phyloP scores from a whole-genome alignment of 2,888 invertebrate genomes.

The Euproctis similis region DNA sequence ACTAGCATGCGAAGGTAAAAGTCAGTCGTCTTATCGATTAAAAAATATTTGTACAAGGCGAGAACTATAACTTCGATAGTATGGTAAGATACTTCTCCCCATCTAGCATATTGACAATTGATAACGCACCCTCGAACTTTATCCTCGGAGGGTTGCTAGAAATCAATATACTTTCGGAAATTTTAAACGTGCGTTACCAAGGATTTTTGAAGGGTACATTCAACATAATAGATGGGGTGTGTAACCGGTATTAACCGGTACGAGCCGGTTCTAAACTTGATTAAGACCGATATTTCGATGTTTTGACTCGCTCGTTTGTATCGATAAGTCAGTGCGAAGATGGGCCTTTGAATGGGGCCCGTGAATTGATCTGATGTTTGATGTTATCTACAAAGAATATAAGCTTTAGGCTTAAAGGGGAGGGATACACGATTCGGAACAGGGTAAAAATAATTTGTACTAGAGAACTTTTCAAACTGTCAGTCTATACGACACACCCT shows the following conservation, averaged over 20 bases:
- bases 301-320: conserved; percentile 20
- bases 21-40: too few species aligned
- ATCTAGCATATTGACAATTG: conserved; percentile 32
- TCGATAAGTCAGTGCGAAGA: conserved; percentile 21
- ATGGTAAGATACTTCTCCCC: conserved; percentile 10
- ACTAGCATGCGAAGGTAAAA: too few species aligned
- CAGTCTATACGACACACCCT: too few species aligned
- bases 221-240: conserved; percentile 21
- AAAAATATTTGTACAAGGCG: too few species aligned
- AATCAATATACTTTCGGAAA: conserved; percentile 66
- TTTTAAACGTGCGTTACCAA: conserved; percentile 52
- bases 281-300: conserved; percentile 23
- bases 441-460: too few species aligned
- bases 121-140: conserved; percentile 28
- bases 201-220: conserved; percentile 38
- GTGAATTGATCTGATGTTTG: not conserved
- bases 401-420: not conserved
- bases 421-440: too few species aligned
- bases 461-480: too few species aligned
- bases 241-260: conserved; percentile 20
- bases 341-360: conserved; percentile 9
- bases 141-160: conserved; percentile 42
- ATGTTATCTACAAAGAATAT: too few species aligned
- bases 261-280: conserved; percentile 24
- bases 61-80: too few species aligned